These are phyloP conservation scores for Chaetura pelagica DNA, from an alignment of 2,113 vertebrate genomes.

Conservation along the genomic window DNA sequence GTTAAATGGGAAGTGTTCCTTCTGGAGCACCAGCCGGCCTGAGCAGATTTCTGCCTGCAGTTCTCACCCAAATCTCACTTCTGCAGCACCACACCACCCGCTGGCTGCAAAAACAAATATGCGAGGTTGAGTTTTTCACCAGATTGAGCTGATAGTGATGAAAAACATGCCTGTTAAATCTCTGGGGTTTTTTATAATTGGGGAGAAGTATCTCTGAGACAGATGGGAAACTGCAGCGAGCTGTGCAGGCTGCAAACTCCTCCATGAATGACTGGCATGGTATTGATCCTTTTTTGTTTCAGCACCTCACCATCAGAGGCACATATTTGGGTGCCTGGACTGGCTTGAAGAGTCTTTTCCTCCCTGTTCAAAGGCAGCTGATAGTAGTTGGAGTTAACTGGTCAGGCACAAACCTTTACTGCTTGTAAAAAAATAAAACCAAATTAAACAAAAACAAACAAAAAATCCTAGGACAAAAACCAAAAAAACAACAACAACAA, in stretches of 20 bases:
- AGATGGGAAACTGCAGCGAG: slow-evolving; percentile 59
- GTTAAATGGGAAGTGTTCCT: slow-evolving; percentile 63
- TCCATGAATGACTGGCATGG: neutral
- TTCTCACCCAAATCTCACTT: slow-evolving; percentile 62
- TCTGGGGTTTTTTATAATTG: slow-evolving; percentile 51
- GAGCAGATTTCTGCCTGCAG: slow-evolving; percentile 68
- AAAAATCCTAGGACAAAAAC: neutral
- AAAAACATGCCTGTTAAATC: slow-evolving; percentile 72
- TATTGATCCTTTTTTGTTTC: slow-evolving; percentile 40
- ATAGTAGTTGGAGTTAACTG: neutral
- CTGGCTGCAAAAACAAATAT: slow-evolving; percentile 71
- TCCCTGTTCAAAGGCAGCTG: neutral
- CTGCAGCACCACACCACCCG: slow-evolving; percentile 62
- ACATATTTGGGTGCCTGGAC: neutral
- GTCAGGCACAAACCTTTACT: neutral
- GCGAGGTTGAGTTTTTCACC: slow-evolving; percentile 59
- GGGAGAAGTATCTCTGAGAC: slow-evolving; percentile 28
- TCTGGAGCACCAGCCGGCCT: slow-evolving; percentile 60
- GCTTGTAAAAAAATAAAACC: neutral
- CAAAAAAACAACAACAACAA: no score
- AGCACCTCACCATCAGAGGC: neutral
- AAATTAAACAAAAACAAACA: neutral
- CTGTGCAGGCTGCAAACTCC: slow-evolving; percentile 7
- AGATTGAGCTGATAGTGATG: slow-evolving; percentile 63
- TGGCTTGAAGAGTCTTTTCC: neutral